These are phyloP conservation scores for Atopsyche davidsoni DNA, from an alignment of 1,140 invertebrate genomes.

Conservation along the genomic window DNA sequence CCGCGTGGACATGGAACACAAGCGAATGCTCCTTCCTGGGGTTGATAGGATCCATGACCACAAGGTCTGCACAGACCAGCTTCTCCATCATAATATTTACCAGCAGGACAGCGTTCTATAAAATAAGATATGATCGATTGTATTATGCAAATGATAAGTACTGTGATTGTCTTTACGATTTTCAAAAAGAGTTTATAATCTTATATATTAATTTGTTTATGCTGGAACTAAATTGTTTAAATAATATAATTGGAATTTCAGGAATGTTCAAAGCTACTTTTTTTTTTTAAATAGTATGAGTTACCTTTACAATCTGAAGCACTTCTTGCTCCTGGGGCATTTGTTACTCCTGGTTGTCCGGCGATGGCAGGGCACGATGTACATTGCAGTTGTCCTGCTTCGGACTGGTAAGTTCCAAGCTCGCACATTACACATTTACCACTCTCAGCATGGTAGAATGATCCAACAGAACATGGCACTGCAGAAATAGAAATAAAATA, in stretches of 20 bases:
- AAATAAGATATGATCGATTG: slow-evolving; percentile 26
- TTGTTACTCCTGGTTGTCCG: slow-evolving; percentile 79
- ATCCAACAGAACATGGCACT: slow-evolving; percentile 93
- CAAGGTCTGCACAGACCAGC: slow-evolving; percentile 82
- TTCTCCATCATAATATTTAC: slow-evolving; percentile 84
- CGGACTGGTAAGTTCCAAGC: slow-evolving; percentile 88
- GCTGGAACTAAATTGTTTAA: too few species aligned
- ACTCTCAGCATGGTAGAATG: slow-evolving; percentile 71
- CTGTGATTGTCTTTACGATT: too few species aligned
- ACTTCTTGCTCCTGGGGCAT: slow-evolving; percentile 76
- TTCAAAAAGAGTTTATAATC: too few species aligned
- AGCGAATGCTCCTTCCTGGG: slow-evolving; percentile 83
- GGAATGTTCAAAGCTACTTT: not conserved
- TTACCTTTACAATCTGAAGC: slow-evolving; percentile 84
- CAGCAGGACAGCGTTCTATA: slow-evolving; percentile 80
- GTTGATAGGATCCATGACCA: slow-evolving; percentile 91
- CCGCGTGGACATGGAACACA: slow-evolving; percentile 86
- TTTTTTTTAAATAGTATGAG: not conserved
- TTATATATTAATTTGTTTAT: too few species aligned
- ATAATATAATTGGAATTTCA: not conserved
- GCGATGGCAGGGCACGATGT: slow-evolving; percentile 81
- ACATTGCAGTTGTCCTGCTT: slow-evolving; percentile 84
- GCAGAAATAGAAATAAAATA: slow-evolving; percentile 35
- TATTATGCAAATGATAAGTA: too few species aligned
- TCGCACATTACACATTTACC: slow-evolving; percentile 79